Evolutionary conservation across 2,797 vertebrate genomes (phyloP).

Genomic region (Lindbergichthys nudifrons): DNA sequence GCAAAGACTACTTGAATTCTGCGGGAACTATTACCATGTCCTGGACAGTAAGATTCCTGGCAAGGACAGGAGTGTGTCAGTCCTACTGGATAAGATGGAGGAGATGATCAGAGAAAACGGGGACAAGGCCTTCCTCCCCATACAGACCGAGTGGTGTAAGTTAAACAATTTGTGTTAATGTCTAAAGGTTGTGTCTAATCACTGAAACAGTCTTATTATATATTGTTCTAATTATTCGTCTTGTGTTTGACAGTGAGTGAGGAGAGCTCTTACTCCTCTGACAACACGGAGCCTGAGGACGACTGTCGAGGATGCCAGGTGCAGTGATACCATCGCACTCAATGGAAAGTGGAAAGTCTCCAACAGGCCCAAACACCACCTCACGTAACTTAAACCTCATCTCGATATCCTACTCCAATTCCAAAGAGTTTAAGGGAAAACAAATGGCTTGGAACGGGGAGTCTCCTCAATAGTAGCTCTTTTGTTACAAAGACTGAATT

Average conservation of each 20-base stretch:
- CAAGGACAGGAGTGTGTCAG: constrained; percentile 81
- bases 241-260: constrained; percentile 81
- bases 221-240: constrained; percentile 43
- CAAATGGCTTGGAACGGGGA: constrained; percentile 16
- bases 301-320: constrained; percentile 83
- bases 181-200: background rate
- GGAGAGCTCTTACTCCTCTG: constrained; percentile 83
- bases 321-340: constrained; percentile 65
- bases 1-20: constrained; percentile 82
- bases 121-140: constrained; percentile 83
- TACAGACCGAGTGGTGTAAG: constrained; percentile 83
- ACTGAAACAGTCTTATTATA: background rate
- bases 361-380: constrained; percentile 53
- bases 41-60: constrained; percentile 82
- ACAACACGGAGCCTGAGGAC: constrained; percentile 83
- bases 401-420: constrained; percentile 37
- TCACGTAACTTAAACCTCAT: constrained; percentile 68
- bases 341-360: constrained; percentile 43
- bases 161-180: constrained; percentile 18
- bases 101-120: constrained; percentile 87
- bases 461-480: constrained; percentile 11
- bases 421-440: constrained; percentile 35
- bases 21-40: constrained; percentile 87
- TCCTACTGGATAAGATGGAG: constrained; percentile 84
- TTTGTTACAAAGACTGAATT: constrained; percentile 46